phyloP scores from a whole-genome alignment of 2,797 vertebrate species.

The Alca torda region DNA sequence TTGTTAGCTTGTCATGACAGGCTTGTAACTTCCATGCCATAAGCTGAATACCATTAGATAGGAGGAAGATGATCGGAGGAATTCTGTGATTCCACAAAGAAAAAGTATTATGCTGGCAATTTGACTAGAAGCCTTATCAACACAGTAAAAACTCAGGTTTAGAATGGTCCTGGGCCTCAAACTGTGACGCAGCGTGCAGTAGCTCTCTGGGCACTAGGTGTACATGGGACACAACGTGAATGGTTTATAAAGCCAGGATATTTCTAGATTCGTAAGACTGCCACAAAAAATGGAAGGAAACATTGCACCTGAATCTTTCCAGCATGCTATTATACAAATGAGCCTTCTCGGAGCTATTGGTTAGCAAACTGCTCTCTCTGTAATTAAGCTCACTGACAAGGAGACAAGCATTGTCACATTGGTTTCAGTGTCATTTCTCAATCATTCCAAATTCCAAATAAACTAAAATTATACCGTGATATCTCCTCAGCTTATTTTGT shows the following conservation, averaged over 20 bases:
- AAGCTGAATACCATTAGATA: neutral
- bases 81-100: neutral
- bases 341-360: neutral
- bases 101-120: neutral
- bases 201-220: neutral
- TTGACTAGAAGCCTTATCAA: neutral
- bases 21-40: neutral
- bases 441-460: constrained; percentile 2
- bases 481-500: constrained; percentile 81
- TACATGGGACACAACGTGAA: neutral
- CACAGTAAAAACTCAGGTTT: neutral
- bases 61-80: neutral
- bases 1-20: neutral
- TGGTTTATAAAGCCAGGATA: neutral
- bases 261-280: neutral
- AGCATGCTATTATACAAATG: neutral
- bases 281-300: neutral
- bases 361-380: neutral
- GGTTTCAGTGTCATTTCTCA: neutral
- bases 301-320: neutral
- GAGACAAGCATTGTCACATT: neutral
- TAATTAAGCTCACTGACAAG: neutral
- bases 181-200: neutral
- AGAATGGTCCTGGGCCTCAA: neutral
- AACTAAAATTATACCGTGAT: constrained; percentile 79